phyloP scores from a whole-genome alignment of 2,888 invertebrate genomes.

The Mythimna impura region DNA sequence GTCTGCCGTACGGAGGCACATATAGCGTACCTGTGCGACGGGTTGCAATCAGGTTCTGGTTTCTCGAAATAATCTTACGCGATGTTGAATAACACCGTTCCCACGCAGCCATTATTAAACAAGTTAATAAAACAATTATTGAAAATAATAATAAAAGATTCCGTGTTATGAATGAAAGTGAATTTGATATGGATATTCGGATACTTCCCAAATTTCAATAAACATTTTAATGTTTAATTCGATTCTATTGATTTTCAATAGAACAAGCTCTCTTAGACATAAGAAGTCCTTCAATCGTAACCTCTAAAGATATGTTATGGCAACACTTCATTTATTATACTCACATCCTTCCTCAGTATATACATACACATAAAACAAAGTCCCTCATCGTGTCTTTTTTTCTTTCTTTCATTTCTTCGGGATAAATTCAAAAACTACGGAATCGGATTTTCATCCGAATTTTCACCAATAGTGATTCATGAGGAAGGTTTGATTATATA shows the following conservation, averaged over 20 bases:
- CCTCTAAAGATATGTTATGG: constrained; percentile 26
- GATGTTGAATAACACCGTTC: constrained; percentile 65
- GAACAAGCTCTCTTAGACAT: background rate
- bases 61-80: constrained; percentile 62
- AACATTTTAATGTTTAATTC: background rate
- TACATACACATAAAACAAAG: no score
- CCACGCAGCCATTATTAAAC: constrained; percentile 56
- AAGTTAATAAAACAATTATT: constrained; percentile 55
- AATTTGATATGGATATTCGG: constrained; percentile 17
- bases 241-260: background rate
- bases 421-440: no score
- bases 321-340: constrained; percentile 18
- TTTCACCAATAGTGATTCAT: no score
- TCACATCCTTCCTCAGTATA: no score
- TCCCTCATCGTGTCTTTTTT: no score
- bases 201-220: constrained; percentile 1
- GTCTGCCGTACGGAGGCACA: constrained; percentile 1
- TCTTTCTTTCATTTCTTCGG: no score
- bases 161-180: constrained; percentile 38
- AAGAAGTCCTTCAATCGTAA: constrained; percentile 12
- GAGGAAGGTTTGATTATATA: no score
- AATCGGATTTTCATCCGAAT: no score
- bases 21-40: constrained; percentile 48
- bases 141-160: constrained; percentile 35
- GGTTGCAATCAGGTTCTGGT: constrained; percentile 57